These are phyloP conservation scores for Lasius platythorax DNA, from an alignment of 2,888 invertebrate genomes.

Conservation along the genomic window DNA sequence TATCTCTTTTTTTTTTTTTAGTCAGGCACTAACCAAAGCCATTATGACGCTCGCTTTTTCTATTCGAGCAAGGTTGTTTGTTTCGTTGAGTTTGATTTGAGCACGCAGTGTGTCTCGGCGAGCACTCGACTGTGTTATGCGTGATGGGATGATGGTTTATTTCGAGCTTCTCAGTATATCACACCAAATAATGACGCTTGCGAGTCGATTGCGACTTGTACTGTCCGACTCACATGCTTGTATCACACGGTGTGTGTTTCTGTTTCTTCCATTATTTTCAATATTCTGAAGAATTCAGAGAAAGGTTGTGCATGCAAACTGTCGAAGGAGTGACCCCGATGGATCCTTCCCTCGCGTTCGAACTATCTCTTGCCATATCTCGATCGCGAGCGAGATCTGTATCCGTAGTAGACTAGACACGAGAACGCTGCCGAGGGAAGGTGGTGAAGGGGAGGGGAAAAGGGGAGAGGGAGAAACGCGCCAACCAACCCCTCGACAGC, in stretches of 20 bases:
- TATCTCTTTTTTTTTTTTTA: slow-evolving; percentile 6
- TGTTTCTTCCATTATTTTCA: slow-evolving; percentile 4
- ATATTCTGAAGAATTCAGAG: slow-evolving; percentile 31
- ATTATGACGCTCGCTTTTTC: slow-evolving; percentile 45
- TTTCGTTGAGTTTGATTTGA: slow-evolving; percentile 55
- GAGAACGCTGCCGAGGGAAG: slow-evolving; percentile 54
- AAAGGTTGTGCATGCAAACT: slow-evolving; percentile 87
- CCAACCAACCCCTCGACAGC: slow-evolving; percentile 53
- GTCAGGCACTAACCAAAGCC: background rate
- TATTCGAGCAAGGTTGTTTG: slow-evolving; percentile 44
- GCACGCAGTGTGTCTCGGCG: slow-evolving; percentile 50
- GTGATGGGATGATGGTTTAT: slow-evolving; percentile 43
- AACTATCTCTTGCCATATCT: slow-evolving; percentile 28
- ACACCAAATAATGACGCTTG: slow-evolving; percentile 11
- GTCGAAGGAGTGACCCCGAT: slow-evolving; percentile 63
- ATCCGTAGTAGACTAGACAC: slow-evolving; percentile 55
- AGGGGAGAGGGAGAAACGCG: background rate
- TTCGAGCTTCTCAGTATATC: slow-evolving; percentile 33
- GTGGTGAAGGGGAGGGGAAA: too few relatives aligned
- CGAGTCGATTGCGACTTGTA: slow-evolving; percentile 37
- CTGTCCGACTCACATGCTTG: slow-evolving; percentile 38
- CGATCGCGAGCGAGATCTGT: slow-evolving; percentile 40
- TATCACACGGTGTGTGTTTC: slow-evolving; percentile 29
- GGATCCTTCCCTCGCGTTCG: slow-evolving; percentile 12
- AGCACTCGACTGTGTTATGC: slow-evolving; percentile 49